phyloP scores from a whole-genome alignment of 2,113 vertebrate species.

The Lophotis ruficrista region DNA sequence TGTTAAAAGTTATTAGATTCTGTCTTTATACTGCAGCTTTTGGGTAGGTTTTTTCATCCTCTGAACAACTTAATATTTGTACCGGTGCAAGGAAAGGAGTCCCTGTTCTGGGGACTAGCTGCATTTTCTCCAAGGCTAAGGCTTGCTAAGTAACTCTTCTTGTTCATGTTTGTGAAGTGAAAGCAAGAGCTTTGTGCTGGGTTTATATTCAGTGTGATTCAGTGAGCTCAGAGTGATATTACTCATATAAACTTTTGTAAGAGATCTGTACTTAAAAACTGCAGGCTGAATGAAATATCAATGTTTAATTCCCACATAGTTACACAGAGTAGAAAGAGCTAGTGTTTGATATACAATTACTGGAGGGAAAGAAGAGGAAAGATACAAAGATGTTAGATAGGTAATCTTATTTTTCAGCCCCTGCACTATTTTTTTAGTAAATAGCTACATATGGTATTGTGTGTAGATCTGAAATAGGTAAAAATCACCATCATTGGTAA shows the following conservation, averaged over 20 bases:
- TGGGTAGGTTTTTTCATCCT: neutral
- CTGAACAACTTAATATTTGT: neutral
- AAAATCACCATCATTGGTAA: neutral
- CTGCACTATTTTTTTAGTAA: neutral
- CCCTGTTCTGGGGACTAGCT: neutral
- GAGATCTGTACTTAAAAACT: neutral
- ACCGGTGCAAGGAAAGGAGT: neutral
- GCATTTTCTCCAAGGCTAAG: neutral
- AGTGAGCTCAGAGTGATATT: neutral
- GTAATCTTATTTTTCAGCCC: neutral
- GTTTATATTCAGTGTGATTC: neutral
- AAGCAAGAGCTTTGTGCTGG: neutral
- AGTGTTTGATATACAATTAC: neutral
- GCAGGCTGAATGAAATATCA: neutral
- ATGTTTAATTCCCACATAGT: neutral
- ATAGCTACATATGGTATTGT: neutral
- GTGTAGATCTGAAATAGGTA: neutral
- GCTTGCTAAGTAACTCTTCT: neutral
- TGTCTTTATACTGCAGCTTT: neutral
- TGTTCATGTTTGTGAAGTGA: neutral
- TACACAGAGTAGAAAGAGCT: neutral
- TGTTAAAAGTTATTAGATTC: neutral
- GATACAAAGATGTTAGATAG: neutral
- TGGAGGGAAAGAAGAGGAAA: neutral
- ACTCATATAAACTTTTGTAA: neutral